Conservation (phyloP, 2,113 vertebrate genomes). For the Smithornis capensis region DNA sequence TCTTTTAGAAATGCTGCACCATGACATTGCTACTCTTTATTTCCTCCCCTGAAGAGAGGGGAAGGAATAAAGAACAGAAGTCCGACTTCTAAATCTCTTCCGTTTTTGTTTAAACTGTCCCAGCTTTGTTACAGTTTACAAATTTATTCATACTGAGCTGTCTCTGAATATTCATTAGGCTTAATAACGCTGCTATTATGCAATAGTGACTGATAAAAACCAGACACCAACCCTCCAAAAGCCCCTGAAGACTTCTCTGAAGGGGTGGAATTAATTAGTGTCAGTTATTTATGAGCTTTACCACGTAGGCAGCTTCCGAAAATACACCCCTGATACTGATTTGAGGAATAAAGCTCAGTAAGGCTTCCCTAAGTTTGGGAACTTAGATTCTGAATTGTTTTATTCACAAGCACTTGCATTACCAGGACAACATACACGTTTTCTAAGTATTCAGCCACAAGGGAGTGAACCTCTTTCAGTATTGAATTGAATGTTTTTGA, state of each 20-base stretch:
- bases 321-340: neutral
- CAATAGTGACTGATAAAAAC: neutral
- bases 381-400: neutral
- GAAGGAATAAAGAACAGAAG: neutral
- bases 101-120: neutral
- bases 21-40: neutral
- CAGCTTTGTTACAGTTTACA: neutral
- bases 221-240: neutral
- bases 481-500: neutral
- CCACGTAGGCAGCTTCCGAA: neutral
- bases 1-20: neutral
- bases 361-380: neutral
- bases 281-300: neutral
- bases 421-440: neutral
- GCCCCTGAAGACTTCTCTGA: neutral
- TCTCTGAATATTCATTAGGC: neutral
- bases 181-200: neutral
- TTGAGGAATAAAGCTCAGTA: neutral
- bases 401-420: neutral
- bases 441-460: neutral
- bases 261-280: neutral
- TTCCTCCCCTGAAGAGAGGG: neutral
- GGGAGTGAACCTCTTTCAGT: neutral
- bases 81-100: neutral
- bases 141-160: neutral